Percentiles rank a stretch among this genome's conserved stretches.
Evolutionary conservation across 2,888 invertebrate species (phyloP).

Genomic region (Pristionchus japonicus): DNA sequence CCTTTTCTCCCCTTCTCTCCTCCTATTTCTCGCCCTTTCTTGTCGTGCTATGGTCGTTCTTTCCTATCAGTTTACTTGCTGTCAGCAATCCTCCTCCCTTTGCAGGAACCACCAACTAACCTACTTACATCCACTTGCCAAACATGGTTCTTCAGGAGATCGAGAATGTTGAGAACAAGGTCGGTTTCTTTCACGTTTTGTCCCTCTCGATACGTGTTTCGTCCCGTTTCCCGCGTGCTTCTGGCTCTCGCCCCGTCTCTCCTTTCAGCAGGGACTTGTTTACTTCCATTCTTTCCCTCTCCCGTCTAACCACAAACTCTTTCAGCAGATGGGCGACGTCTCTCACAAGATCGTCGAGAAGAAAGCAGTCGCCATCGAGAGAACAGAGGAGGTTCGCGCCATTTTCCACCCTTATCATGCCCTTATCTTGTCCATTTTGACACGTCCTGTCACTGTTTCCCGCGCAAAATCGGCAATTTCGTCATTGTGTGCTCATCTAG

Average conservation of each 20-base stretch:
- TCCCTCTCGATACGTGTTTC: not conserved
- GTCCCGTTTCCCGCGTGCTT: not conserved
- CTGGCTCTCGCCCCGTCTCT: not conserved
- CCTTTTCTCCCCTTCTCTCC: not conserved
- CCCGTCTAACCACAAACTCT: not conserved
- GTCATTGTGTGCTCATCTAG: too few relatives aligned
- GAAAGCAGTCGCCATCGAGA: not conserved
- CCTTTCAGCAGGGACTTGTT: not conserved
- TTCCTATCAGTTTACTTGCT: not conserved
- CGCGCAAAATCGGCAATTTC: not conserved
- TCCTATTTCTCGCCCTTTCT: not conserved
- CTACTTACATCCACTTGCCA: not conserved
- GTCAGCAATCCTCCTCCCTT: not conserved
- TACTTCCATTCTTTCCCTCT: not conserved
- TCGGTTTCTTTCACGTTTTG: not conserved
- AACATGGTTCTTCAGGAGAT: constrained; percentile 22
- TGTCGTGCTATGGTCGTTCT: not conserved
- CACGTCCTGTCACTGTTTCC: not conserved
- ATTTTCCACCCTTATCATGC: not conserved
- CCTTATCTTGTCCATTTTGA: not conserved
- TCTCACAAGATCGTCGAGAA: not conserved
- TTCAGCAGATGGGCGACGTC: constrained; percentile 42
- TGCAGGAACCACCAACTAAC: not conserved
- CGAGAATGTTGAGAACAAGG: constrained; percentile 41
- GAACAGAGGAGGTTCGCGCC: not conserved